Evolutionary conservation across 2,888 invertebrate species (phyloP), one percentile per base, ranked within the genome.

Genomic region (Scaptomyza tumidula): DNA sequence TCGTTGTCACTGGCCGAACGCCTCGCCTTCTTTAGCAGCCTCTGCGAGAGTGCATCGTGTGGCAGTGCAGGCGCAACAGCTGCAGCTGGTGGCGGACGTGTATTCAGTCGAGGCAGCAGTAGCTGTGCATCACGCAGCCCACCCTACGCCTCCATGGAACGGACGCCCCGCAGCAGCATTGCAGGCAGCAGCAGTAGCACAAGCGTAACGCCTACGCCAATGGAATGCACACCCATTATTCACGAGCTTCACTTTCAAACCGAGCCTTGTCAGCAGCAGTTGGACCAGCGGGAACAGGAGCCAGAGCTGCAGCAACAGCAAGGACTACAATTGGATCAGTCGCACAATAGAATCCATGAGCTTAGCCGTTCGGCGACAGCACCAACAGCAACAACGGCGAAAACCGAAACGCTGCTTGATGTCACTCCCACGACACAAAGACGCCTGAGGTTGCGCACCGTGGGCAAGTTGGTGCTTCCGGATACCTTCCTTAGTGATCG

Each of bases 1-100:
- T 91, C 92, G 19, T 74, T 92, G 54, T 90, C 92, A 56, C 80
- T 92, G 46, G 89, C 92, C 64, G 92, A 92, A 72, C 88, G 92
- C 5, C 76, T 91, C 64, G 89, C 90, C 55, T 91, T 92, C 81
- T 92, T 92, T 71, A 91, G 90, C 75, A 91, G 81, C 62, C 85
- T 91, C 14, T 89, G 90, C 64, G 90, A 87, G 16, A 63, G 45
- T 24, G 45, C 45, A 1, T 62, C 63, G 9, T 62, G 37, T 3
- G 63, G 63, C 27, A 62, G 70, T 41, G 61, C 57, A 16, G 55
- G 69, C 50, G 48, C 29, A 24, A 55, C 16, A 11, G 59, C 31
- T 11, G 52, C 57, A 53, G 24, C 27, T 9, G 60, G 35, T 16
- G 11, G 27, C 1, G 58, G 69, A 2, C 71, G 75, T 6, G 60